Evolutionary conservation across 1,140 invertebrate genomes (phyloP).

Genomic region (Cataglyphis hispanica): DNA sequence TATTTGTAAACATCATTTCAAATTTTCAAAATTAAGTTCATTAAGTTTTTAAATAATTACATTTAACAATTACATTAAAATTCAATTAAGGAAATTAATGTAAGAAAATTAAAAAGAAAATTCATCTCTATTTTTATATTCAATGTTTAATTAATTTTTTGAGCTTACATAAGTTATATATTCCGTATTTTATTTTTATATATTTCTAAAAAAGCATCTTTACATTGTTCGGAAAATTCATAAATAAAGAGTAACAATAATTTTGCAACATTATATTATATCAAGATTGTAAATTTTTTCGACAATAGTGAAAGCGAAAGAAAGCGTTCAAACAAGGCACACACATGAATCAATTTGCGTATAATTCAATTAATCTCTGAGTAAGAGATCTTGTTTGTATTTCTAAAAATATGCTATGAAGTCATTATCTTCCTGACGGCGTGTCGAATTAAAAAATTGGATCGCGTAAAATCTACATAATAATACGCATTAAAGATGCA

Average conservation of each 20-base stretch:
- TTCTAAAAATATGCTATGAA: constrained; percentile 12
- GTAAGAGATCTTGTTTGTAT: neutral
- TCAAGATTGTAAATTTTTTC: neutral
- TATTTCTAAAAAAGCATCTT: neutral
- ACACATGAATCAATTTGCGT: constrained; percentile 21
- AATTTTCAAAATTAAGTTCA: neutral
- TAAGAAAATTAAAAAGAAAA: constrained; percentile 4
- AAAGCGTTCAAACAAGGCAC: constrained; percentile 6
- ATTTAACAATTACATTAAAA: neutral
- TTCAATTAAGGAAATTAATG: neutral
- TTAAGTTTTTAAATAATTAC: neutral
- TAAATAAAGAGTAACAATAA: neutral
- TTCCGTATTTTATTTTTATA: neutral
- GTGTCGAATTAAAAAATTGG: neutral
- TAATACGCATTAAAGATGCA: constrained; percentile 16
- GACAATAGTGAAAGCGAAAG: constrained; percentile 13
- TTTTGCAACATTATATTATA: neutral
- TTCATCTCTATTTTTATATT: neutral
- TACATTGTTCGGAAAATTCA: neutral
- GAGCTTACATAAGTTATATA: neutral
- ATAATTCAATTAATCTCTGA: constrained; percentile 30
- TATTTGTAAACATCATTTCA: neutral
- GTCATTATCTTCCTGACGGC: neutral
- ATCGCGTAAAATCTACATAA: constrained; percentile 16
- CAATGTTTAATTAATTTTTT: neutral